phyloP scores from a whole-genome alignment of 2,113 vertebrate species.

The Baryphthengus martii region DNA sequence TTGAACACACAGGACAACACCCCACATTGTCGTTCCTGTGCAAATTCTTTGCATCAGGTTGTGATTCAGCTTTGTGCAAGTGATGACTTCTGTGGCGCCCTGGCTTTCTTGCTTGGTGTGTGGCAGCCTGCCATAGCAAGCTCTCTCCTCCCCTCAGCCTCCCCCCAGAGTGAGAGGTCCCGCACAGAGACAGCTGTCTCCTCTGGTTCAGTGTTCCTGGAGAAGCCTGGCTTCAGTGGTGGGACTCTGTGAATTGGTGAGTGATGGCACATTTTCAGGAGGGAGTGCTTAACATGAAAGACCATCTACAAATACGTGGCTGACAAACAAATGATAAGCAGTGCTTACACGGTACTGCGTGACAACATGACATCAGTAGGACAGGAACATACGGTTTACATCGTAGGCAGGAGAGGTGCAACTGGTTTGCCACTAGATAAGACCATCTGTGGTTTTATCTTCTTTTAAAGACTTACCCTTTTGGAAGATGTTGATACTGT shows the following conservation, averaged over 20 bases:
- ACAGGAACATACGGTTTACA: not conserved
- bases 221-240: not conserved
- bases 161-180: no score
- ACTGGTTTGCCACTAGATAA: not conserved
- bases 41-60: not conserved
- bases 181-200: rapidly evolving
- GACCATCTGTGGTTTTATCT: not conserved
- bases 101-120: not conserved
- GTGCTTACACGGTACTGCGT: not conserved
- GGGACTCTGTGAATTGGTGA: not conserved
- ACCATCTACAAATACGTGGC: not conserved
- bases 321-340: not conserved
- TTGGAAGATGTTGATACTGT: not conserved
- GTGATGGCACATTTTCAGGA: rapidly evolving
- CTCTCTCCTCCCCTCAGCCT: not conserved
- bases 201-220: not conserved
- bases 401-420: not conserved
- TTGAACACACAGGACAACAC: not conserved
- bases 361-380: not conserved
- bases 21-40: rapidly evolving
- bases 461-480: not conserved
- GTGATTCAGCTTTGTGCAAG: not conserved
- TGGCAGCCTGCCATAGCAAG: not conserved
- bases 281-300: not conserved
- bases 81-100: not conserved